phyloP scores from a whole-genome alignment of 2,797 vertebrate species.

The Microhierax caerulescens region DNA sequence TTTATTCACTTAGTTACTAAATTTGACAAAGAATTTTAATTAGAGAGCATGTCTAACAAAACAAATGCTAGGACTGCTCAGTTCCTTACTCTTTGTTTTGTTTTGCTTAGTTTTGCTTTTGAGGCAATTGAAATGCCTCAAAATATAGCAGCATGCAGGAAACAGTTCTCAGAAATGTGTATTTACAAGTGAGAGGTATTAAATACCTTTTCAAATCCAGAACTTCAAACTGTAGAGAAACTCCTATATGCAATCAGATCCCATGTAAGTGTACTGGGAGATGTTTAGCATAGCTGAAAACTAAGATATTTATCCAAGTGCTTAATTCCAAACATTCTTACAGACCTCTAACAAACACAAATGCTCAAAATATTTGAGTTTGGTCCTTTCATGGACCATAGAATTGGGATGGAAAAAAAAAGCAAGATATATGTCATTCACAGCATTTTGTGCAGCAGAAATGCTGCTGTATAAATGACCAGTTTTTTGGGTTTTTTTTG shows the following conservation, averaged over 20 bases:
- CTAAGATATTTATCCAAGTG: neutral
- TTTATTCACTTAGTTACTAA: neutral
- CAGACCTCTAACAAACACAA: neutral
- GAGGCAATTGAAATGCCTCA: neutral
- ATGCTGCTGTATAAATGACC: neutral
- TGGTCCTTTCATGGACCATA: neutral
- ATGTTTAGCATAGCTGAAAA: neutral
- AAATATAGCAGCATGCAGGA: neutral
- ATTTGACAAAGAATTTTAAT: neutral
- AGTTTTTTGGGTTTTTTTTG: too few relatives aligned
- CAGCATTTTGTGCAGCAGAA: neutral
- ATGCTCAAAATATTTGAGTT: neutral
- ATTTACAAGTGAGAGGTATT: neutral
- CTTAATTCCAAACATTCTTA: neutral
- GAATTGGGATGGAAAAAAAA: neutral
- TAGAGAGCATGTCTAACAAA: neutral
- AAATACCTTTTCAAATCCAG: neutral
- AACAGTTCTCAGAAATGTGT: neutral
- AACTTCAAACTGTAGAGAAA: neutral
- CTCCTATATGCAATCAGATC: neutral
- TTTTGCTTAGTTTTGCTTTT: neutral
- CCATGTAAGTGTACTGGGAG: neutral
- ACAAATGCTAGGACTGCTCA: neutral
- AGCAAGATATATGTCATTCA: neutral
- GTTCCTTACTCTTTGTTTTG: neutral